Base-by-base conservation (phyloP, 2,888 invertebrate species). In the Amiota minor region DNA sequence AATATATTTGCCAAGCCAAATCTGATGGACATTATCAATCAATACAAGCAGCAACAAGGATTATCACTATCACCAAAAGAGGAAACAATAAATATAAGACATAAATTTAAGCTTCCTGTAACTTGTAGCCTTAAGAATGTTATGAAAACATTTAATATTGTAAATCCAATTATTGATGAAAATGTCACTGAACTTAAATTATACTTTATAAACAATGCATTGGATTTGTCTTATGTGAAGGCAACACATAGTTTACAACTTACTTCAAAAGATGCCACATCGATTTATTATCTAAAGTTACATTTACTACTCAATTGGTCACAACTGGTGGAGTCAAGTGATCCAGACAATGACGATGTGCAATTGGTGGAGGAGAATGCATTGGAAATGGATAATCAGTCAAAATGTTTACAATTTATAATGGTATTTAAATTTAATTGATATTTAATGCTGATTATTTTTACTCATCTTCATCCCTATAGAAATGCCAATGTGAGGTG, bases 401-500 rank as follows among this genome's bases (percentile, higher is more conserved):
- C 67, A 12, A 71, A 49, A 47, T 47, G 67, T 11, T 61, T 75
- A n/a, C 70, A 75, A 71, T 56, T 68, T 59, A 69, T 82, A 18
- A 56, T 81, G 81, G 86, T 86, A 68, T 53, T 70, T 10, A 59
- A 1, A 64, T 16, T 68, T 53, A 45, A n/a, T 47, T 23, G 9
- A 65, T 53, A 3, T 59, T 16, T 11, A 35, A 8, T 61, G 6
- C n/a, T 64, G 20, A 12, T 71, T 59, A 20, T 12, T 9, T 23
- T 50, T 69, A n/a, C n/a, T 23, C 53, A 1, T 18, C 3, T 23
- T 35, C 35, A 35, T 4, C 69, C 56, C 61, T 61, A 76, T 55
- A 88, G 88, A 85, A 85, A 78, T 74, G 81, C 8, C 88, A 88
- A 72, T 81, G 79, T 49, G 82, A 87, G 55, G 71, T 85, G 65